These are phyloP conservation scores for Belonocnema kinseyi DNA, from an alignment of 1,140 invertebrate genomes.

Conservation along the genomic window DNA sequence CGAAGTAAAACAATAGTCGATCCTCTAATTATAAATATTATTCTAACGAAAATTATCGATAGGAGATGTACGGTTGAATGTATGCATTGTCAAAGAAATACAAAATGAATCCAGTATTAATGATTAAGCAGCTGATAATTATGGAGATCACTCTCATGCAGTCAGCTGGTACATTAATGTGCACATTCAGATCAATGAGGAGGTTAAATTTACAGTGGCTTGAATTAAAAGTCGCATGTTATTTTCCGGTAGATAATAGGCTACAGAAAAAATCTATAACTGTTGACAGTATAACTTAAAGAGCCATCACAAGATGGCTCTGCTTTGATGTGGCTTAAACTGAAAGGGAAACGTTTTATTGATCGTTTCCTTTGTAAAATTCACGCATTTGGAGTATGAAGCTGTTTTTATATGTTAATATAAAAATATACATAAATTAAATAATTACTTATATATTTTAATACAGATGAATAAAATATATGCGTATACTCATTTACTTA, in stretches of 20 bases:
- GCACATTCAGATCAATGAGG: neutral
- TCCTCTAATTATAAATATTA: neutral
- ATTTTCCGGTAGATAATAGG: neutral
- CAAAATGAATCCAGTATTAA: slow-evolving; percentile 2
- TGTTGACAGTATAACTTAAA: neutral
- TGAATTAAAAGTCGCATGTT: slow-evolving; percentile 11
- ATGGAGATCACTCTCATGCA: neutral
- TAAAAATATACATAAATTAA: neutral
- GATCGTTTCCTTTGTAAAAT: neutral
- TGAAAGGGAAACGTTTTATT: neutral
- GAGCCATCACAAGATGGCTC: neutral
- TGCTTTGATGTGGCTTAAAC: neutral
- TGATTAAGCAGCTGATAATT: neutral
- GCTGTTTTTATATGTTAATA: neutral
- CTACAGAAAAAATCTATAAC: neutral
- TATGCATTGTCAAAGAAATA: neutral
- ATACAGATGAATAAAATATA: neutral
- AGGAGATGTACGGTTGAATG: too few relatives aligned
- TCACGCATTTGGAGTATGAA: slow-evolving; percentile 17
- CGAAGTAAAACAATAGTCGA: neutral
- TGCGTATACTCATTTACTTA: neutral
- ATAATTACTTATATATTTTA: slow-evolving; percentile 1
- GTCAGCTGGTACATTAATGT: neutral
- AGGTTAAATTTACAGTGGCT: neutral
- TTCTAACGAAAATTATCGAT: too few relatives aligned